Conservation (phyloP, 2,113 vertebrate genomes). For the Oceanites oceanicus region DNA sequence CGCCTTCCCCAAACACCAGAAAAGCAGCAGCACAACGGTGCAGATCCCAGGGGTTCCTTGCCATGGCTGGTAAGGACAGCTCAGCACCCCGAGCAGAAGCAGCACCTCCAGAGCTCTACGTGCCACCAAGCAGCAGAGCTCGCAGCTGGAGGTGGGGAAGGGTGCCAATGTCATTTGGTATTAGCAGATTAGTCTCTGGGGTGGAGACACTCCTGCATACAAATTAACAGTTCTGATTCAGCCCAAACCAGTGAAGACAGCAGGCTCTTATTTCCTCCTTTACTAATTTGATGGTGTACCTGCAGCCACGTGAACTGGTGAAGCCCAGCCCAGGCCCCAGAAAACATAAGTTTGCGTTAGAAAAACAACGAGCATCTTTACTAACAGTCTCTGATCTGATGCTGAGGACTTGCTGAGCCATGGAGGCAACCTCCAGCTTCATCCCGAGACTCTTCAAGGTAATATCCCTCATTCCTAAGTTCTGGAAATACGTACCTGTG, state of each 20-base stretch:
- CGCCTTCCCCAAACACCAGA: rapidly evolving
- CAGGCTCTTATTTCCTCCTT: neutral
- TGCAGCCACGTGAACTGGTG: neutral
- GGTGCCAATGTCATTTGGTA: neutral
- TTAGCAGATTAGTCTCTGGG: neutral
- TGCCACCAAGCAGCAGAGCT: neutral
- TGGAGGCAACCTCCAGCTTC: neutral
- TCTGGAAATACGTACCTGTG: neutral
- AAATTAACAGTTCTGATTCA: neutral
- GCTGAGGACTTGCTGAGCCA: neutral
- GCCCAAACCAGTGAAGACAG: neutral
- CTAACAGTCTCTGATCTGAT: neutral
- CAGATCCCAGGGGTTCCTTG: neutral
- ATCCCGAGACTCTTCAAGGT: neutral
- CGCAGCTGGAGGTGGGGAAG: neutral
- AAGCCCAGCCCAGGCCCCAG: neutral
- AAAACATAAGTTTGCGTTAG: neutral
- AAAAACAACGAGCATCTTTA: neutral
- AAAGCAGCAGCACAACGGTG: neutral
- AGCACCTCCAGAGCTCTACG: neutral
- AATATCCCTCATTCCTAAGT: neutral
- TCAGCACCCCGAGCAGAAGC: neutral
- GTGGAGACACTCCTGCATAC: neutral
- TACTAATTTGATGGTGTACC: rapidly evolving
- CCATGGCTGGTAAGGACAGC: neutral